These are phyloP conservation scores for Pteria penguin DNA, from an alignment of 2,888 invertebrate genomes.

Conservation along the genomic window DNA sequence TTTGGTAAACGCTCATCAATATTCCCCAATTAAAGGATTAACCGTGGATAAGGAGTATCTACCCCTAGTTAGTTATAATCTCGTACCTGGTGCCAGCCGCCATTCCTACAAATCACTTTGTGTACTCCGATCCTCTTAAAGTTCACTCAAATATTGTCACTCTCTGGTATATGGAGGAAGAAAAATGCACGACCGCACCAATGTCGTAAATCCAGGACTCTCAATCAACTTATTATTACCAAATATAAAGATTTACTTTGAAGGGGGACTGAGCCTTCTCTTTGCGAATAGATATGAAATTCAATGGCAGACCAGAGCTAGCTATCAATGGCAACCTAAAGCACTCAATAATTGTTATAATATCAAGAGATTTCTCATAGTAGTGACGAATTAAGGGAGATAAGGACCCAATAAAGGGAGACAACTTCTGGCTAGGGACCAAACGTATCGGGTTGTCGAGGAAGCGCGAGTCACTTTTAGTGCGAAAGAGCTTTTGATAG, in stretches of 20 bases:
- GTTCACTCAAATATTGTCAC: neutral
- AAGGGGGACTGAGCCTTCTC: neutral
- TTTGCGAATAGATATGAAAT: neutral
- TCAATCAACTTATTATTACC: neutral
- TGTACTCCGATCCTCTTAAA: neutral
- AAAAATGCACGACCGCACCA: neutral
- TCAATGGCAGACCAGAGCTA: neutral
- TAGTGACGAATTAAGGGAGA: neutral
- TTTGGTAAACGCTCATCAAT: too few relatives aligned
- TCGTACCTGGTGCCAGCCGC: too few relatives aligned
- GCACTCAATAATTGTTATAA: neutral
- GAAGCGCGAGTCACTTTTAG: neutral
- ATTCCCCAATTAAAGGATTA: too few relatives aligned
- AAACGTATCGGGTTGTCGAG: neutral
- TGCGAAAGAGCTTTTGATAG: neutral
- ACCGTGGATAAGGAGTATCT: too few relatives aligned
- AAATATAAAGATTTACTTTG: neutral
- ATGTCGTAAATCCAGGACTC: neutral
- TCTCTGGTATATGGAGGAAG: neutral
- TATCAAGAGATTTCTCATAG: neutral
- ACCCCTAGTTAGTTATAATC: too few relatives aligned
- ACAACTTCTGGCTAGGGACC: neutral
- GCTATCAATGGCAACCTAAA: neutral
- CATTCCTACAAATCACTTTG: neutral
- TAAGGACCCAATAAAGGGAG: neutral